Evolutionary conservation across 2,113 vertebrate species (phyloP).

Genomic region (Pelmatolapia mariae): DNA sequence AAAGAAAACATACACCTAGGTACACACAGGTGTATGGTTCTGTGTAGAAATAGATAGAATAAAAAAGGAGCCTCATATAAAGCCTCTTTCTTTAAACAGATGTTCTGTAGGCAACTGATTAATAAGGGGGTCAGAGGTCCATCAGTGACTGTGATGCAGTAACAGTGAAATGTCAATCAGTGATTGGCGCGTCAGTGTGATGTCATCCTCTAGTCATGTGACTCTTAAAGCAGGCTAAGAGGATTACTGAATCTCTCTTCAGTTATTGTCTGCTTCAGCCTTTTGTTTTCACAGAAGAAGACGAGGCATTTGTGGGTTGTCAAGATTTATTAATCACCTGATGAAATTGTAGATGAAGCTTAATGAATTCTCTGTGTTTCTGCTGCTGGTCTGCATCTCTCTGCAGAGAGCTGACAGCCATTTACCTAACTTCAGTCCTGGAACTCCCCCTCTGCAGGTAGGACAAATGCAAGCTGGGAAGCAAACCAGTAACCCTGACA

Average conservation of each 20-base stretch:
- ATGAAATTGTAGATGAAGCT: slow-evolving; percentile 19
- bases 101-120: not conserved
- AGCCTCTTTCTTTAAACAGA: not conserved
- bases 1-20: not conserved
- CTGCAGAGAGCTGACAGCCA: not conserved
- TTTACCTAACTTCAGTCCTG: slow-evolving; percentile 13
- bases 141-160: not conserved
- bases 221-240: slow-evolving; percentile 11
- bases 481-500: not conserved
- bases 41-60: not conserved
- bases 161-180: not conserved
- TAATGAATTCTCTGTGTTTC: not conserved
- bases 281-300: not conserved
- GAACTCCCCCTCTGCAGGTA: not conserved
- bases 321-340: not conserved
- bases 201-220: slow-evolving; percentile 26
- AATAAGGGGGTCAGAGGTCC: not conserved
- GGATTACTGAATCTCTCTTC: slow-evolving; percentile 15
- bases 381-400: slow-evolving; percentile 12
- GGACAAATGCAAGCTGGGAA: not conserved
- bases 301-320: not conserved
- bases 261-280: not conserved
- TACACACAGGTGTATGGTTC: not conserved
- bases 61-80: not conserved
- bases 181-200: not conserved